phyloP scores from a whole-genome alignment of 2,797 vertebrate species.

The Betta splendens region DNA sequence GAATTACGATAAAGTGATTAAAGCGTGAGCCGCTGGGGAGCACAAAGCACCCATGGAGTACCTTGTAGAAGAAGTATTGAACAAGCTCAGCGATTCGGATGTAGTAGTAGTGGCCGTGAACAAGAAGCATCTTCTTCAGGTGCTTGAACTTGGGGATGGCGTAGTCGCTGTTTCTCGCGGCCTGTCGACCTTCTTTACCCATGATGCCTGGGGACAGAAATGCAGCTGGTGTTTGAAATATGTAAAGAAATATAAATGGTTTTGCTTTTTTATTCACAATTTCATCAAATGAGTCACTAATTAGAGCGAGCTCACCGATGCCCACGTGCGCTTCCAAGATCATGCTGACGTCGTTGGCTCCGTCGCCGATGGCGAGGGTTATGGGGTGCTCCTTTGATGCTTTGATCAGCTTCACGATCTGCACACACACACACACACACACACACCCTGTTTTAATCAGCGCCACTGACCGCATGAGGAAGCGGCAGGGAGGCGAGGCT shows the following conservation, averaged over 20 bases:
- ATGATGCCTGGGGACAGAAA: conserved; percentile 85
- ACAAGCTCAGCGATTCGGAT: conserved; percentile 97
- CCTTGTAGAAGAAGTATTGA: conserved; percentile 99
- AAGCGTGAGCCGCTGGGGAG: conserved; percentile 31
- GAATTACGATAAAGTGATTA: conserved; percentile 64
- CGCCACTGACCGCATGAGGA: not conserved
- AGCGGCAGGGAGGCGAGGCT: not conserved
- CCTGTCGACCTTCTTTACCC: conserved; percentile 98
- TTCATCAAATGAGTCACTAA: conserved; percentile 1
- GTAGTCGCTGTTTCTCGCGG: conserved; percentile 98
- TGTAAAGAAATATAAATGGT: no score
- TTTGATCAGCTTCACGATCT: conserved; percentile 99
- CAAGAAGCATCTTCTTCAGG: conserved; percentile 97
- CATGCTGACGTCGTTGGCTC: conserved; percentile 99
- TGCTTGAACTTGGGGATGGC: conserved; percentile 98
- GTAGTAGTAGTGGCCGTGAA: conserved; percentile 98
- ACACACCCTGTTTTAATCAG: conserved; percentile 3
- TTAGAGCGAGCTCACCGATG: conserved; percentile 85
- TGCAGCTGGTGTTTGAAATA: not conserved
- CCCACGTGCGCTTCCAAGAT: conserved; percentile 98
- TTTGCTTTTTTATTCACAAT: no score
- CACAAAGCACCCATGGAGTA: conserved; percentile 56
- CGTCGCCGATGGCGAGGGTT: conserved; percentile 95
- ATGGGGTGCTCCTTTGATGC: conserved; percentile 95
- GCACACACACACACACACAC: conserved; percentile 51